phyloP scores from a whole-genome alignment of 2,113 vertebrate species.

The Elephantulus edwardii region DNA sequence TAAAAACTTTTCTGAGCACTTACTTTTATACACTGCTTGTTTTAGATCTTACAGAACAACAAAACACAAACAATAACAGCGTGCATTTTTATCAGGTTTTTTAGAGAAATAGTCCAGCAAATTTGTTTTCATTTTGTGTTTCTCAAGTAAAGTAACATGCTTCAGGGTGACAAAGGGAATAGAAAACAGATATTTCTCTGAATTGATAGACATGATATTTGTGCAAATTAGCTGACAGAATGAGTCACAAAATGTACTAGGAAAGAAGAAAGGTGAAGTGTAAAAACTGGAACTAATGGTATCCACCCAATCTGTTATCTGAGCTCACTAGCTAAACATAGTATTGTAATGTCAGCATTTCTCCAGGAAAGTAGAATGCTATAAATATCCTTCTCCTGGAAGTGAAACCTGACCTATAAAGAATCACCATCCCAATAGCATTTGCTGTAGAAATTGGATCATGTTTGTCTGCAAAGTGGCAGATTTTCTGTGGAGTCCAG shows the following conservation, averaged over 20 bases:
- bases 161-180: slow-evolving; percentile 37
- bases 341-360: slow-evolving; percentile 60
- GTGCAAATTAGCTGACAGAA: slow-evolving; percentile 26
- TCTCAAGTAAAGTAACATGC: slow-evolving; percentile 26
- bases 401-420: slow-evolving; percentile 67
- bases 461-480: slow-evolving; percentile 31
- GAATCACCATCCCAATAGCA: not conserved
- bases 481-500: not conserved
- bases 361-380: slow-evolving; percentile 54
- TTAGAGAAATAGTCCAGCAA: slow-evolving; percentile 48
- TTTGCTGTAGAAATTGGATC: slow-evolving; percentile 57
- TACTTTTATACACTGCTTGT: not conserved
- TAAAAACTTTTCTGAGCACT: not conserved
- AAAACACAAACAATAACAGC: not conserved
- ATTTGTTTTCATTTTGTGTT: slow-evolving; percentile 50
- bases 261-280: slow-evolving; percentile 52
- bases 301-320: slow-evolving; percentile 61
- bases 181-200: not conserved
- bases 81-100: not conserved
- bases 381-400: slow-evolving; percentile 69
- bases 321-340: slow-evolving; percentile 71
- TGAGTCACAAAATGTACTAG: slow-evolving; percentile 11
- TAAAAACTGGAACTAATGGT: slow-evolving; percentile 50
- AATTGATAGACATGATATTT: slow-evolving; percentile 57
- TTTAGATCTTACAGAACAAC: not conserved